Evolutionary conservation across 2,888 invertebrate species (phyloP), one percentile per base, ranked within the genome.

Genomic region (Magallana nippona): DNA sequence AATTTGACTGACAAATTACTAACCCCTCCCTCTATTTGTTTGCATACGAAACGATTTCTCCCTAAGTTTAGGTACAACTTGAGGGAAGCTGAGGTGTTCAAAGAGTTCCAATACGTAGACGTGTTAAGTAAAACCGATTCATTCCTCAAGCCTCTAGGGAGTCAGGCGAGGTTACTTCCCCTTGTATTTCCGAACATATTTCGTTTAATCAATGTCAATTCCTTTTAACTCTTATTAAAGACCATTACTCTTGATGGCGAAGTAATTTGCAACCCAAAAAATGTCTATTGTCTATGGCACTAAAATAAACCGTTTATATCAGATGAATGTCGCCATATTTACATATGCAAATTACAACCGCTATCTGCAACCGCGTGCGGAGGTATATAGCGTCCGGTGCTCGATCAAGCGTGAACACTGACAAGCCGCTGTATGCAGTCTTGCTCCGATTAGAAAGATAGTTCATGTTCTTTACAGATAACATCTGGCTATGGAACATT

Each of bases 261-360:
- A 22, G 27, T 71, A 71, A 71, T 71, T 44, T 71, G 27, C 27
- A 71, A 71, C 22, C 32, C 22, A 60, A 60, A 60, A 27, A 60
- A 71, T 71, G 27, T 27, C 3, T 71, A 2, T 71, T 32, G 71
- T 27, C 22, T 63, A 19, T 3, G 27, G 63, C 27, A 27, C 71
- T 22, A 32, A 71, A 71, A 71, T 71, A 71, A 32, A 71, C 71
- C 22, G 32, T 71, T 44, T 71, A 32, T 71, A 71, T 71, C 71
- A 71, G 71, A 27, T 71, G 11, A 71, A 15, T 71, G 71, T 71
- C 71, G 71, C 71, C 71, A 71, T 13, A 71, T 71, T 71, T 71
- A 71, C 71, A 71, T 71, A 71, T 71, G 71, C 71, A 71, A 71
- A 71, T 71, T 22, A 71, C 27, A 71, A 71, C 15, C 71, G 15